Evolutionary conservation across 2,797 vertebrate species (phyloP).

Genomic region (Microhierax caerulescens): DNA sequence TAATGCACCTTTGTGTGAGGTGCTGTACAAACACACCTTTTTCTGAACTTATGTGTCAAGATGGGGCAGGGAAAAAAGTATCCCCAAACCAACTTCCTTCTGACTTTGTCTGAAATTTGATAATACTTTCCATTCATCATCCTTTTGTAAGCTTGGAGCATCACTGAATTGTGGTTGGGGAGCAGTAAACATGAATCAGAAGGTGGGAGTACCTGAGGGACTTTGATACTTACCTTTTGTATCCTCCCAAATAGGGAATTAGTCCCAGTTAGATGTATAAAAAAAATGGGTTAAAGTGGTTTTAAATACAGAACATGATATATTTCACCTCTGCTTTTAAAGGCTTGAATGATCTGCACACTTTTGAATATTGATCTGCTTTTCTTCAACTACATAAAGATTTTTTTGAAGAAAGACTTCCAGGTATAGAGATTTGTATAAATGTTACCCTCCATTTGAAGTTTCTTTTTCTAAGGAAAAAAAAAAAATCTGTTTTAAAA

Average conservation of each 20-base stretch:
- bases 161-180: background rate
- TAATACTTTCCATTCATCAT: background rate
- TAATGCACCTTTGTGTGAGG: background rate
- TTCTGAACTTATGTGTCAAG: background rate
- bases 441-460: background rate
- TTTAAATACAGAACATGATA: background rate
- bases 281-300: background rate
- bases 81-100: background rate
- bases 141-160: background rate
- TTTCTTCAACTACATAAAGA: background rate
- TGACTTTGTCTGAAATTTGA: background rate
- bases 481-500: background rate
- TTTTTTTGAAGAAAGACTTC: background rate
- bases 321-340: constrained; percentile 23
- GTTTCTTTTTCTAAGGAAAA: background rate
- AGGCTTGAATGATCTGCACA: background rate
- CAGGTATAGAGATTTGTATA: background rate
- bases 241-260: background rate
- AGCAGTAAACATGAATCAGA: background rate
- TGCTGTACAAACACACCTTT: background rate
- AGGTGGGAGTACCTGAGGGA: background rate
- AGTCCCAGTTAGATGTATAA: background rate
- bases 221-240: background rate
- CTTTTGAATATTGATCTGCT: background rate
- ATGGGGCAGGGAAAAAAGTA: background rate